Percentiles rank a stretch among this genome's conserved stretches.
Conservation (phyloP, 2,888 invertebrate species). For the Brassicogethes aeneus region DNA sequence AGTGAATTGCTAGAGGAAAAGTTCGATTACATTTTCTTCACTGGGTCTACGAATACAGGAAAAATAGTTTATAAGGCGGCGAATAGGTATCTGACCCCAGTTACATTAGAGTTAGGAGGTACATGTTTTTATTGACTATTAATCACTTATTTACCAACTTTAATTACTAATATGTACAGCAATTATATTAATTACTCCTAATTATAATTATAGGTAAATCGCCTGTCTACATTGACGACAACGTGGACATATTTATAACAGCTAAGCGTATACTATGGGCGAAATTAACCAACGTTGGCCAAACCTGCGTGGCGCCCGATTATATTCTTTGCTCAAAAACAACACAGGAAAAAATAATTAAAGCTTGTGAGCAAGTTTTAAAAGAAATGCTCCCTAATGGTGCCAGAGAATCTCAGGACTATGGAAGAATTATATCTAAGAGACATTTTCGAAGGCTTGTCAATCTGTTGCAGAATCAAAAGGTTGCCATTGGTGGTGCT, state of each 20-base stretch:
- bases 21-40: conserved; percentile 96
- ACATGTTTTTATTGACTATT: not conserved
- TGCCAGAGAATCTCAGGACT: conserved; percentile 66
- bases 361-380: conserved; percentile 50
- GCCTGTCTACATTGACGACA: conserved; percentile 83
- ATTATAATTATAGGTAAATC: conserved; percentile 51
- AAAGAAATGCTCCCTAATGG: conserved; percentile 79
- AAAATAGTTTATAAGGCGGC: conserved; percentile 84
- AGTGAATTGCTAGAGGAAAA: conserved; percentile 74
- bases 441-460: conserved; percentile 48
- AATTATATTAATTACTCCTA: too few relatives aligned
- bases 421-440: conserved; percentile 72
- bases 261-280: conserved; percentile 88
- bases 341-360: conserved; percentile 53
- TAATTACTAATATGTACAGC: too few relatives aligned
- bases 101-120: conserved; percentile 78
- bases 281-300: conserved; percentile 85
- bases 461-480: conserved; percentile 57
- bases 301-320: conserved; percentile 96
- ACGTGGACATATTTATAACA: conserved; percentile 67
- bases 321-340: conserved; percentile 78
- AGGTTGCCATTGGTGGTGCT: conserved; percentile 70
- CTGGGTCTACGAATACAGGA: conserved; percentile 82
- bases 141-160: not conserved
- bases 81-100: conserved; percentile 82